These are phyloP conservation scores for Eulemur rubriventer DNA, from an alignment of 2,797 vertebrate genomes.

Conservation along the genomic window DNA sequence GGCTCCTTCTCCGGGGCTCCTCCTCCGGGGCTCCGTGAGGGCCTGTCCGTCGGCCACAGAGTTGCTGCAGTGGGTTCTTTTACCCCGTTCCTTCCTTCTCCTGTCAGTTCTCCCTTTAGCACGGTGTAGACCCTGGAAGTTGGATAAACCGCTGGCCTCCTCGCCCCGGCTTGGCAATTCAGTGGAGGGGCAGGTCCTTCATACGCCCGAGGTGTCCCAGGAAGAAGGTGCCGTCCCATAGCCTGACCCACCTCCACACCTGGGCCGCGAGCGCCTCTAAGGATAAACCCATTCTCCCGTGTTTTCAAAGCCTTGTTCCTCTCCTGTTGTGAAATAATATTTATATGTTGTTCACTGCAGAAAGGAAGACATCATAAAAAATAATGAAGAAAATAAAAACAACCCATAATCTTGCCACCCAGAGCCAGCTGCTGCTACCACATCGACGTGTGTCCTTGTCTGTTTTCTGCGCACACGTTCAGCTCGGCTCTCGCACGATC, in stretches of 20 bases:
- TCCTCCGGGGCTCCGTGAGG: not conserved
- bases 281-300: rapidly evolving
- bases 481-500: rapidly evolving
- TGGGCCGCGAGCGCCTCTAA: rapidly evolving
- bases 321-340: not conserved
- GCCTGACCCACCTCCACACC: rapidly evolving
- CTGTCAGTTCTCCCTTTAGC: not conserved
- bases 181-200: too few relatives aligned
- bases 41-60: not conserved
- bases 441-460: not conserved
- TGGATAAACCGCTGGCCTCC: rapidly evolving
- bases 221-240: rapidly evolving
- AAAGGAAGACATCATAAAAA: not conserved
- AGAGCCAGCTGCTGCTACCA: rapidly evolving
- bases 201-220: rapidly evolving
- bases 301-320: not conserved
- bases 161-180: rapidly evolving
- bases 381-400: not conserved
- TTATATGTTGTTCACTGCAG: not conserved
- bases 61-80: not conserved
- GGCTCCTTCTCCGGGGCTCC: too few relatives aligned
- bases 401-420: rapidly evolving
- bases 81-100: not conserved
- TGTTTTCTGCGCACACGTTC: rapidly evolving
- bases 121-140: not conserved